Evolutionary conservation across 2,888 invertebrate species (phyloP).

Genomic region (Drosophila yooni): DNA sequence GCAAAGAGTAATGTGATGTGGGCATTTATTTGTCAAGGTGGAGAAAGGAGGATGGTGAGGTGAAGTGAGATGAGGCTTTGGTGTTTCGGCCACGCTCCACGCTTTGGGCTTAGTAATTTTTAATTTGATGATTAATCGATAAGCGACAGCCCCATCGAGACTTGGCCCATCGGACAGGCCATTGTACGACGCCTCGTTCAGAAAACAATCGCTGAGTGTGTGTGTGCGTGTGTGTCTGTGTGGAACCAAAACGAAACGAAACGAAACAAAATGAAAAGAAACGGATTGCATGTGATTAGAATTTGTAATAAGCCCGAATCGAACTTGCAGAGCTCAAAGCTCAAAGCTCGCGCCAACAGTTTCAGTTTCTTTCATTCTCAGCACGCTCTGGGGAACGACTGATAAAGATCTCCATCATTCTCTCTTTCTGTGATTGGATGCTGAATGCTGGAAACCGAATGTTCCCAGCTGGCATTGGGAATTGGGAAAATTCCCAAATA

Average conservation of each 20-base stretch:
- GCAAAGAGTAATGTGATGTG: slow-evolving; percentile 31
- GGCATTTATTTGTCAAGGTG: slow-evolving; percentile 7
- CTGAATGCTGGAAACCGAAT: slow-evolving; percentile 27
- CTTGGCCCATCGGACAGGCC: slow-evolving; percentile 52
- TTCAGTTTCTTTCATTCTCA: slow-evolving; percentile 46
- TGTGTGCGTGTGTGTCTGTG: slow-evolving; percentile 1
- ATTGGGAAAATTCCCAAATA: slow-evolving; percentile 37
- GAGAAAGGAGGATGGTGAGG: not conserved
- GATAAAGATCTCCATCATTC: slow-evolving; percentile 64
- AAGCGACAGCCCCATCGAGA: slow-evolving; percentile 68
- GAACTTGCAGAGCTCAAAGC: slow-evolving; percentile 23
- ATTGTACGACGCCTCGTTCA: slow-evolving; percentile 58
- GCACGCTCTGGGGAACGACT: slow-evolving; percentile 38
- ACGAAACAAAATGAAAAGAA: slow-evolving; percentile 34
- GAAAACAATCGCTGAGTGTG: slow-evolving; percentile 18
- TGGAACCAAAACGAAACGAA: slow-evolving; percentile 32
- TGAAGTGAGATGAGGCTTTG: slow-evolving; percentile 13
- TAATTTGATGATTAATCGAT: slow-evolving; percentile 82
- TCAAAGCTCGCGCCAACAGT: slow-evolving; percentile 40
- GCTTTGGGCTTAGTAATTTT: slow-evolving; percentile 72
- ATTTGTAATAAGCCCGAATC: slow-evolving; percentile 71
- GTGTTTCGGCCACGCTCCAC: slow-evolving; percentile 73
- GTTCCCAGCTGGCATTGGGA: slow-evolving; percentile 35
- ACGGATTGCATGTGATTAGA: slow-evolving; percentile 78
- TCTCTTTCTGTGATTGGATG: slow-evolving; percentile 30